phyloP scores from a whole-genome alignment of 1,140 invertebrate species.

The Palaemon carinicauda region DNA sequence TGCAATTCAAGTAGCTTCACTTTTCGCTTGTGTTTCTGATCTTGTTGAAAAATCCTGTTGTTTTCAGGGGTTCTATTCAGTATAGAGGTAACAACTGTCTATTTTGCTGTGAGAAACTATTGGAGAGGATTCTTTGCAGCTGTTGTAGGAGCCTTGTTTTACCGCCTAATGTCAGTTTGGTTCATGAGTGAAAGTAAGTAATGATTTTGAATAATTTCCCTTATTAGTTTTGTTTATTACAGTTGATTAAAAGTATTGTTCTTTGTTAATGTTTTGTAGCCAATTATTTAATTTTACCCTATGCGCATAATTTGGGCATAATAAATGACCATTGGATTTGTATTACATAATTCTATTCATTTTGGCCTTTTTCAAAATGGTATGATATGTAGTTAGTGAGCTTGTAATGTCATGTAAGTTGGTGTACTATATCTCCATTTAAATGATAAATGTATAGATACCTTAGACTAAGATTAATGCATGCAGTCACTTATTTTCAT shows the following conservation, averaged over 20 bases:
- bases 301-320: no score
- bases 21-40: not conserved
- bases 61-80: slow-evolving; percentile 91
- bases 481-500: no score
- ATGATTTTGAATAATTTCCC: not conserved
- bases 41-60: not conserved
- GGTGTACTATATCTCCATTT: no score
- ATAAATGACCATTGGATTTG: no score
- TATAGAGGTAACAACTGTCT: slow-evolving; percentile 98
- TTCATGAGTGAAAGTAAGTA: slow-evolving; percentile 80
- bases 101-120: slow-evolving; percentile 98
- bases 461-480: no score
- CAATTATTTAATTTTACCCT: no score
- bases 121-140: slow-evolving; percentile 99
- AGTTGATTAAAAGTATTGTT: not conserved
- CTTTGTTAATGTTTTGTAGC: no score
- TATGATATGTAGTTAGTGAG: slow-evolving; percentile 15
- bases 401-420: slow-evolving; percentile 9
- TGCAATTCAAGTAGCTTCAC: no score
- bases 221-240: not conserved
- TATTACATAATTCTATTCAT: no score
- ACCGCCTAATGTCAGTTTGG: slow-evolving; percentile 92
- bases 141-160: slow-evolving; percentile 95
- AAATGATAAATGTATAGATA: no score
- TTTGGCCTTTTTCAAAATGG: not conserved